Evolutionary conservation across 2,797 vertebrate species (phyloP), one percentile per base, ranked within the genome.

Genomic region (Sebastolobus altivelis): DNA sequence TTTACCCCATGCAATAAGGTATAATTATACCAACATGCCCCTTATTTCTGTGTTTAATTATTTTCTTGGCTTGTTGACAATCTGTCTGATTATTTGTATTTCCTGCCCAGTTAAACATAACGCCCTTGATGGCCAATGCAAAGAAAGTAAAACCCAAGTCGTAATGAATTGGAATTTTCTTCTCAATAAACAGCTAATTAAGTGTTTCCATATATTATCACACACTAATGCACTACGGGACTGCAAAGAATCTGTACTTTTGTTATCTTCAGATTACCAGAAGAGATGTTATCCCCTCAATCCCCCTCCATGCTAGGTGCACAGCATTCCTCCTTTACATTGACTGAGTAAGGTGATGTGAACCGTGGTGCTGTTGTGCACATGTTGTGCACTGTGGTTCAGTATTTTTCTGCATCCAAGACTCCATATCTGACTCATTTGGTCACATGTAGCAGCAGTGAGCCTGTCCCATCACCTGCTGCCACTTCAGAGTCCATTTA

Each of bases 401-500:
- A 20, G 56, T 37, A 18, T 29, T 18, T 35, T 43, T 20, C 49
- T 67, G 22, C 14, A 52, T 29, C 52, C 22, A 38, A 14, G 22
- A 74, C 16, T 22, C 14, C 35, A 52, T 16, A 56, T 70, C 16
- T 35, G 46, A 76, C 68, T 75, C 59, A 69, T 78, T 61, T 27
- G 33, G 20, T 62, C 68, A 60, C 7, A 67, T 14, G 10, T 2
- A 78, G 3, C 13, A 67, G 13, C 13, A 67, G 13, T 8, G 58
- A 83, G 27, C 54, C 40, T 22, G 40, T 33, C 65, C 22, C 25
- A 31, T 77, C 49, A 74, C 61, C 61, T 65, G 43, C 54, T 58
- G 6, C 66, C 74, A 83, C 75, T 83, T 82, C 71, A 87, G 65
- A 81, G 37, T 89, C 58, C 79, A 81, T 87, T 87, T 66, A 69